phyloP scores from a whole-genome alignment of 2,113 vertebrate genomes.

The Gambusia affinis region DNA sequence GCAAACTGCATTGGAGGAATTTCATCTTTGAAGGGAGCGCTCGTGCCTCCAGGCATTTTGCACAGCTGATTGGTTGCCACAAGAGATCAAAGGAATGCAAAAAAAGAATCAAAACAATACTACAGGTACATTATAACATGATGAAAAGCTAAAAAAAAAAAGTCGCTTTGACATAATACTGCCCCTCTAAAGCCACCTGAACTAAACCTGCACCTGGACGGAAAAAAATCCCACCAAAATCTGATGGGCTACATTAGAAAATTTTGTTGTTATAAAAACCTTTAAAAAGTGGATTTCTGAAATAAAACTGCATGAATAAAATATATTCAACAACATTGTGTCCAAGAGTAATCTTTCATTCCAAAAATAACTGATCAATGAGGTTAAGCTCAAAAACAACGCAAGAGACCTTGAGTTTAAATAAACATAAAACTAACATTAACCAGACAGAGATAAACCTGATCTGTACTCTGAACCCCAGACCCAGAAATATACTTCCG shows the following conservation, averaged over 20 bases:
- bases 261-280: not conserved
- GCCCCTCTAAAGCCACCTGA: not conserved
- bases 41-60: too few relatives aligned
- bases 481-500: constrained; percentile 7
- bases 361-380: constrained; percentile 41
- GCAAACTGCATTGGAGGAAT: too few relatives aligned
- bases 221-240: not conserved
- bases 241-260: not conserved
- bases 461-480: constrained; percentile 38
- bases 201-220: not conserved
- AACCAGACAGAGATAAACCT: constrained; percentile 33
- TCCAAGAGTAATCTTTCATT: constrained; percentile 34
- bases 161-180: too few relatives aligned
- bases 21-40: too few relatives aligned
- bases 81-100: too few relatives aligned
- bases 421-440: constrained; percentile 36
- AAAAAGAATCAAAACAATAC: too few relatives aligned
- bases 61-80: too few relatives aligned
- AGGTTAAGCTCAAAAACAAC: constrained; percentile 1
- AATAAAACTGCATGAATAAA: not conserved
- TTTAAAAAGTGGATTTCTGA: not conserved
- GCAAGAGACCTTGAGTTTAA: constrained; percentile 25
- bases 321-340: not conserved
- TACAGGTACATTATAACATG: too few relatives aligned
- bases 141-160: too few relatives aligned